Evolutionary conservation across 2,113 vertebrate genomes (phyloP).

Genomic region (Catharus minimus): DNA sequence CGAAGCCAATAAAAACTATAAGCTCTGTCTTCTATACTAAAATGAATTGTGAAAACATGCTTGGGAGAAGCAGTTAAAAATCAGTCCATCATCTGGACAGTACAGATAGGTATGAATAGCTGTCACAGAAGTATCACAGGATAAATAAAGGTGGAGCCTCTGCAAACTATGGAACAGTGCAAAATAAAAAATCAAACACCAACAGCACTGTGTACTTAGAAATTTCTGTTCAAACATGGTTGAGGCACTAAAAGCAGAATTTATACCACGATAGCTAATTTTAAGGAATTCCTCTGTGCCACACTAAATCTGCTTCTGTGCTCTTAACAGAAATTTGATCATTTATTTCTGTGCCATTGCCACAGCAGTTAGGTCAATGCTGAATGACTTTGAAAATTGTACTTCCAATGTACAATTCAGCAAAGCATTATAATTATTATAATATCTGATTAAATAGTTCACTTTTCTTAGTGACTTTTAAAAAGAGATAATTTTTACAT

Average conservation of each 20-base stretch:
- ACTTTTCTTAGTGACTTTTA: not conserved
- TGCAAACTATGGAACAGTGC: not conserved
- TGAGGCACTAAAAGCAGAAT: not conserved
- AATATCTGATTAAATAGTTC: not conserved
- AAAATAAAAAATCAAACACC: not conserved
- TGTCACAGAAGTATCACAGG: not conserved
- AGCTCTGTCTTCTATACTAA: not conserved
- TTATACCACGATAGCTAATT: not conserved
- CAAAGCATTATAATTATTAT: not conserved
- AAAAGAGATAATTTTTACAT: not conserved
- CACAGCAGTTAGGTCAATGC: not conserved
- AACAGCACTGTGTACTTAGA: not conserved
- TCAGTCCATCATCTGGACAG: not conserved
- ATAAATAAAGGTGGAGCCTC: conserved; percentile 24
- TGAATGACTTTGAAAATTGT: not conserved
- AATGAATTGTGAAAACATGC: not conserved
- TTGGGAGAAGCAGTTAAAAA: not conserved
- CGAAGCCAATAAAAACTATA: not conserved
- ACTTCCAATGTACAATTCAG: not conserved
- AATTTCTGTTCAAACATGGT: not conserved
- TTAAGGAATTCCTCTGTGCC: not conserved
- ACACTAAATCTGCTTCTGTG: not conserved
- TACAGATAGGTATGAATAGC: not conserved
- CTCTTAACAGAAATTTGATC: not conserved
- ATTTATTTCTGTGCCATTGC: not conserved